Conservation (phyloP, 1,140 invertebrate species). For the Drosophila suzukii region DNA sequence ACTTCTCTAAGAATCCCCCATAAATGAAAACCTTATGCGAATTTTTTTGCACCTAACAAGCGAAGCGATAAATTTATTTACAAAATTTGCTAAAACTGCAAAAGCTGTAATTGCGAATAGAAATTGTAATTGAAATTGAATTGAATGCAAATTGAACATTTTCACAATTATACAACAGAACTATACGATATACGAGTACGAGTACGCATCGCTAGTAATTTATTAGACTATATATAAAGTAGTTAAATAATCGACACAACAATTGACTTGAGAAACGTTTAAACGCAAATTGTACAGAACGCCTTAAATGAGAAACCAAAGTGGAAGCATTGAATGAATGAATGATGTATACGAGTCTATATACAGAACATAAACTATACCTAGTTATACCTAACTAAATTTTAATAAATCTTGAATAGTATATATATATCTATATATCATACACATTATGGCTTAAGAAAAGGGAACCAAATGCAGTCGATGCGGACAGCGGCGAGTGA, state of each 20-base stretch:
- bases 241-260: constrained; percentile 75
- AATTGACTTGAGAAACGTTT: constrained; percentile 77
- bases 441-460: constrained; percentile 60
- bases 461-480: constrained; percentile 69
- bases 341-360: constrained; percentile 78
- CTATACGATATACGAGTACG: constrained; percentile 66
- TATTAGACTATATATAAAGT: constrained; percentile 70
- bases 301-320: constrained; percentile 69
- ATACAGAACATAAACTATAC: constrained; percentile 69
- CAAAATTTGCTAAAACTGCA: constrained; percentile 54
- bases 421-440: constrained; percentile 43
- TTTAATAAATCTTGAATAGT: constrained; percentile 54
- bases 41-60: constrained; percentile 70
- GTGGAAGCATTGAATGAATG: constrained; percentile 49
- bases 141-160: constrained; percentile 51
- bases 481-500: constrained; percentile 1
- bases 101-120: constrained; percentile 31
- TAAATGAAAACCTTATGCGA: constrained; percentile 54
- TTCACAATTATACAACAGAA: constrained; percentile 67
- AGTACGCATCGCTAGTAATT: constrained; percentile 77
- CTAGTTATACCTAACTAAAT: constrained; percentile 74
- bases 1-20: constrained; percentile 76
- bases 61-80: constrained; percentile 72
- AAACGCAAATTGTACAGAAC: constrained; percentile 81
- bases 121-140: constrained; percentile 33